Evolutionary conservation across 1,140 invertebrate genomes (phyloP).

Genomic region (Hylaeus volcanicus): DNA sequence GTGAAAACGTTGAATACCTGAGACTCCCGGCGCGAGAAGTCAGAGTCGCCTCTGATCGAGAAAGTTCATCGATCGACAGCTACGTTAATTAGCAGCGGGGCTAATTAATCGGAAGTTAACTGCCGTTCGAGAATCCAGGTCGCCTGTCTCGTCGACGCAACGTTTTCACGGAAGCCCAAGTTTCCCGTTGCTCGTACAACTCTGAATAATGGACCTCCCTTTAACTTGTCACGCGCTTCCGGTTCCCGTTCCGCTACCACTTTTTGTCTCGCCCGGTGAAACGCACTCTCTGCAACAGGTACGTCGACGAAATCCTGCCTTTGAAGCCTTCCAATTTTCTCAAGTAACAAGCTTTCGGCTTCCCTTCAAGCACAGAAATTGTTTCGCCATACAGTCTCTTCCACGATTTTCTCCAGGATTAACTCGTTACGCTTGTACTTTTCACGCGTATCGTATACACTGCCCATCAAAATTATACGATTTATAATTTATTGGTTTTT

Average conservation of each 20-base stretch:
- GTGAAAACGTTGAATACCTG: too few species aligned
- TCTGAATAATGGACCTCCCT: not conserved
- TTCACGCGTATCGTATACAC: too few species aligned
- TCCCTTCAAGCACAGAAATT: too few species aligned
- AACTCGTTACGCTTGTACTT: too few species aligned
- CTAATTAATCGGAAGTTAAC: conserved; percentile 15
- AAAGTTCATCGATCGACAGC: conserved; percentile 9
- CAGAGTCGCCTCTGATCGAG: not conserved
- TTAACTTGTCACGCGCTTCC: not conserved
- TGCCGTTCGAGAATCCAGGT: not conserved
- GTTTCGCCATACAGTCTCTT: too few species aligned
- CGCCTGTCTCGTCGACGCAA: not conserved
- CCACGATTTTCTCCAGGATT: too few species aligned
- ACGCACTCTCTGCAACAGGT: not conserved
- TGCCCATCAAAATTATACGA: too few species aligned
- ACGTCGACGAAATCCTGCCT: not conserved
- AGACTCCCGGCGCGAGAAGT: too few species aligned
- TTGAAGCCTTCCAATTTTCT: not conserved
- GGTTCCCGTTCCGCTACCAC: not conserved
- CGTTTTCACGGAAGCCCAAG: not conserved
- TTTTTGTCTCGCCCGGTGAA: not conserved
- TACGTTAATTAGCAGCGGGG: not conserved
- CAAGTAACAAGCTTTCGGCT: not conserved
- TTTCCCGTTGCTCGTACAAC: not conserved
- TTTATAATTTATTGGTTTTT: too few species aligned